These are phyloP conservation scores for Ramazzottius varieornatus DNA, from an alignment of 2,888 invertebrate genomes.

Conservation along the genomic window DNA sequence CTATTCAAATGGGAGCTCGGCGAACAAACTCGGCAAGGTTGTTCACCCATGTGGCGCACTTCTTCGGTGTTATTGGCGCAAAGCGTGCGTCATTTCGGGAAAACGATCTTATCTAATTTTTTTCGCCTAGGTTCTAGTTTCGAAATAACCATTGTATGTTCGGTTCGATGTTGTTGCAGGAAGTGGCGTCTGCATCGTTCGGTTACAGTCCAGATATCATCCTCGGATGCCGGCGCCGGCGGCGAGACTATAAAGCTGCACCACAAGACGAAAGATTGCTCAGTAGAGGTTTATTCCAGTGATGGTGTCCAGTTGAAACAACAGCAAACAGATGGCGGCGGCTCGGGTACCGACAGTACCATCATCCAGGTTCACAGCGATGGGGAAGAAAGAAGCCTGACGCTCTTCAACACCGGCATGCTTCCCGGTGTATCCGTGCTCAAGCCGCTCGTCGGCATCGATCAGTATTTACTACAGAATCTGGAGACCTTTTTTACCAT, in stretches of 20 bases:
- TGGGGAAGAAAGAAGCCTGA: background rate
- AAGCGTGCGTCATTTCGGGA: too few species aligned
- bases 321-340: too few species aligned
- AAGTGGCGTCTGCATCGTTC: background rate
- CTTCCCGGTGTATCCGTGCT: constrained; percentile 67
- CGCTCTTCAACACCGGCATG: constrained; percentile 34
- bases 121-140: too few species aligned
- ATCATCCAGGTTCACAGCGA: background rate
- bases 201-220: background rate
- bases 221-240: background rate
- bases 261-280: too few species aligned
- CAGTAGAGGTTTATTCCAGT: background rate
- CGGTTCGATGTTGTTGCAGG: background rate
- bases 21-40: background rate
- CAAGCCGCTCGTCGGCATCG: constrained; percentile 75
- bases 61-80: too few species aligned
- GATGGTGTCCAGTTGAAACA: background rate
- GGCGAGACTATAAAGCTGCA: too few species aligned
- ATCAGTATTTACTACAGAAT: constrained; percentile 65
- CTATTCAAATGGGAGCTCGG: background rate
- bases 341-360: too few species aligned
- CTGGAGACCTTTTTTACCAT: constrained; percentile 83
- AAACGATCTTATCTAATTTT: too few species aligned
- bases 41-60: background rate
- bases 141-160: too few species aligned